phyloP scores from a whole-genome alignment of 2,113 vertebrate genomes.

The Siphamia tubifer region DNA sequence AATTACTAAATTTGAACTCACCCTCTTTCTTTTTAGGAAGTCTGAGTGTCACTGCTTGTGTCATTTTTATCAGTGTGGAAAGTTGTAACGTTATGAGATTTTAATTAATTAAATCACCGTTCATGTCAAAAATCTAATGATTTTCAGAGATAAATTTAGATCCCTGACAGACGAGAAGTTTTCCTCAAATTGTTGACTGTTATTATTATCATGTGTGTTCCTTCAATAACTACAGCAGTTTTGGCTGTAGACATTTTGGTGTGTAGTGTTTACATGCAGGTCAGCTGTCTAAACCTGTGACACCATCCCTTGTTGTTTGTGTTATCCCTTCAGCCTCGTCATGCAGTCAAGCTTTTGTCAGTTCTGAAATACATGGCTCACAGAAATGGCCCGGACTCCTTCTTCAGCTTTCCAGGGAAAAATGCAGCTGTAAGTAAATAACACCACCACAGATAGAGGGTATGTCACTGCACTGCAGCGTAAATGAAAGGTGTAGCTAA shows the following conservation, averaged over 20 bases:
- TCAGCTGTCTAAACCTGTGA: constrained; percentile 30
- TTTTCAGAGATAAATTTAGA: constrained; percentile 25
- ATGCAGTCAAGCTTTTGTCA: constrained; percentile 94
- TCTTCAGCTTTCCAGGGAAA: constrained; percentile 98
- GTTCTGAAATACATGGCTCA: constrained; percentile 96
- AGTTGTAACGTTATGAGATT: no score
- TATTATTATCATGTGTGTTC: no score
- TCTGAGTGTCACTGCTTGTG: background rate
- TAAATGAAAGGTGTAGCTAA: no score
- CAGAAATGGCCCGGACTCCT: constrained; percentile 93
- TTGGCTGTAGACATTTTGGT: background rate
- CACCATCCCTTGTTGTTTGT: constrained; percentile 3
- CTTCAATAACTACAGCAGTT: no score
- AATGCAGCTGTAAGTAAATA: constrained; percentile 90
- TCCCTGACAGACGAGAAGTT: background rate
- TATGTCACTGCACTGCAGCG: no score
- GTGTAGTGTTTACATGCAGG: no score
- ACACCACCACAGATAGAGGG: background rate
- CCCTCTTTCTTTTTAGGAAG: background rate
- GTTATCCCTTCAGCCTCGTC: constrained; percentile 82
- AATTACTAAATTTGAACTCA: constrained; percentile 17
- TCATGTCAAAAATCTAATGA: background rate
- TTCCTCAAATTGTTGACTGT: no score
- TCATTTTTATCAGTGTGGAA: background rate
- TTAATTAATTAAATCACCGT: background rate